A percentile compares a stretch with the other conserved stretches of the same genome.
phyloP scores from a whole-genome alignment of 2,888 invertebrate species.

The Sclerodermus sp. region DNA sequence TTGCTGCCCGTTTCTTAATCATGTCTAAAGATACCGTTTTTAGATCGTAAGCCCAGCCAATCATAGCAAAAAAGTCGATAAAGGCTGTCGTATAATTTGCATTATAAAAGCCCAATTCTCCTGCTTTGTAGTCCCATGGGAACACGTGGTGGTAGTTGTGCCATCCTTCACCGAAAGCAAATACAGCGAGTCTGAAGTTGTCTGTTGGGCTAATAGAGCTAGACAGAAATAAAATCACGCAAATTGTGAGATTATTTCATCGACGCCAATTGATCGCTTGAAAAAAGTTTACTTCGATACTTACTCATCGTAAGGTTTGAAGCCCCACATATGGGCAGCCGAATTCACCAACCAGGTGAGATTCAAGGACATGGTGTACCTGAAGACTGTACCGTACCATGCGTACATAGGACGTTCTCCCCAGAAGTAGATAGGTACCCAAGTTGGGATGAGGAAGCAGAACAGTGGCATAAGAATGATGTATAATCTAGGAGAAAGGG shows the following conservation, averaged over 20 bases:
- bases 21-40: slow-evolving; percentile 76
- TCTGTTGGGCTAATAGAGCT: slow-evolving; percentile 72
- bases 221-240: slow-evolving; percentile 32
- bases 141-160: slow-evolving; percentile 90
- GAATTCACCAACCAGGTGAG: slow-evolving; percentile 93
- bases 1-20: slow-evolving; percentile 68
- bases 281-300: slow-evolving; percentile 36
- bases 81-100: slow-evolving; percentile 67
- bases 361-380: slow-evolving; percentile 79
- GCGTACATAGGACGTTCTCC: slow-evolving; percentile 72
- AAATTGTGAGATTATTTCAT: background rate
- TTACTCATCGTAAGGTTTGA: slow-evolving; percentile 84
- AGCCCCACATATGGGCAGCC: slow-evolving; percentile 91
- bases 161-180: slow-evolving; percentile 79
- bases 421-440: slow-evolving; percentile 77
- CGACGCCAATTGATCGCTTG: background rate
- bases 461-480: slow-evolving; percentile 73
- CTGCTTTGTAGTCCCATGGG: slow-evolving; percentile 81
- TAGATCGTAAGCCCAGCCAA: slow-evolving; percentile 83
- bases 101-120: slow-evolving; percentile 70
- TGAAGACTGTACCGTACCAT: slow-evolving; percentile 76
- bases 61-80: slow-evolving; percentile 69
- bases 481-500: slow-evolving; percentile 66
- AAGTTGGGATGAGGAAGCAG: slow-evolving; percentile 80
- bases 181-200: slow-evolving; percentile 67